Evolutionary conservation across 2,113 vertebrate species (phyloP), one percentile per base, ranked within the genome.

Genomic region (Trogon melanurus): DNA sequence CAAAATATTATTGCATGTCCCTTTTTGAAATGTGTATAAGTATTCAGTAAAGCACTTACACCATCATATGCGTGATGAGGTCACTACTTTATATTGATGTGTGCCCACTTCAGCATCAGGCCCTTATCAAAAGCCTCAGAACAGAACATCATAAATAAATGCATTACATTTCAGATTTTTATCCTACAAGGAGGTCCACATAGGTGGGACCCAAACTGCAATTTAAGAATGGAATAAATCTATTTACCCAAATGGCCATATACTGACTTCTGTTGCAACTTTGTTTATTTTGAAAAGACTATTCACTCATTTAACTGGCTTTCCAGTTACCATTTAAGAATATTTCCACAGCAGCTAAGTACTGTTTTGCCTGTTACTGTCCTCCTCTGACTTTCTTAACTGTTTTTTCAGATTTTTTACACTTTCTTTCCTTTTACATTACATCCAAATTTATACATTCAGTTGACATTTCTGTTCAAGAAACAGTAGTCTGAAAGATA

Each of bases 21-120:
- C 6, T 65, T 91, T 86, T 30, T 54, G 21, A 87, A 92, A 95
- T 82, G 36, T 85, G 19, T 58, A 57, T 67, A 94, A 95, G 87
- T 87, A 93, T 58, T 85, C 66, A 79, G 50, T 54, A 85, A 83
- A 79, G 34, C 21, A 66, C 54, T 90, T 90, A 90, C 27, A 12
- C 50, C 36, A 78, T 48, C 67, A 65, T 30, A 29, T 76, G 62
- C 48, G 26, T 4, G 8, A 88, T 70, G 58, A 88, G 32, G 29
- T 70, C 56, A 79, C 44, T 84, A 29, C 54, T 86, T 94, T 36
- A 76, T 70, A 83, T 61, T 70, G 30, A 89, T 67, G n/a, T n/a
- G 34, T 50, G 47, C 14, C 30, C 67, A 75, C 11, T 89, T 83
- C 67, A 93, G 36, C 66, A 91, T 34, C 25, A 64, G 36, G 23